Conservation (phyloP, 1,140 invertebrate genomes). For the Orius laevigatus region DNA sequence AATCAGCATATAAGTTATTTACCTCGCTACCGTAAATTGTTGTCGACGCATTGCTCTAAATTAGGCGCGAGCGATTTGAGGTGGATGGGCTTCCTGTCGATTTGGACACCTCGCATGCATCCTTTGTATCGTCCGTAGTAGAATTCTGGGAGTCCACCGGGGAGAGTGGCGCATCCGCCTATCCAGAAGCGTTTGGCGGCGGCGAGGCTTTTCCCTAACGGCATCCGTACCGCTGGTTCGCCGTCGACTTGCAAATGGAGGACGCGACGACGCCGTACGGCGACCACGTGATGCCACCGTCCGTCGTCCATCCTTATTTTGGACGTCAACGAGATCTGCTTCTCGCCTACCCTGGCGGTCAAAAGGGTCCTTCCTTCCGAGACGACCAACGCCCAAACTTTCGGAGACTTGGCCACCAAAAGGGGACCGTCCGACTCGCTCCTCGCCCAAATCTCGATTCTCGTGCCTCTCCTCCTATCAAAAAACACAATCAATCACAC, state of each 20-base stretch:
- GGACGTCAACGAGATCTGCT: slow-evolving; percentile 5
- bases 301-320: slow-evolving; percentile 41
- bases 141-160: slow-evolving; percentile 12
- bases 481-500: not conserved
- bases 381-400: slow-evolving; percentile 1
- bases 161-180: slow-evolving; percentile 16
- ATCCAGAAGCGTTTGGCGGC: slow-evolving; percentile 62
- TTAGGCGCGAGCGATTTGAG: not conserved
- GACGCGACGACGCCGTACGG: slow-evolving; percentile 45
- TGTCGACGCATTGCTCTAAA: slow-evolving; percentile 1
- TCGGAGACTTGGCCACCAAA: not conserved
- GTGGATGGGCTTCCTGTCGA: slow-evolving; percentile 14
- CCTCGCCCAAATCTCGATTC: slow-evolving; percentile 15
- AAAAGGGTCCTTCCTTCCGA: slow-evolving; percentile 2
- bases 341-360: not conserved
- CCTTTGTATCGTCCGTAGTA: slow-evolving; percentile 16
- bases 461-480: slow-evolving; percentile 29
- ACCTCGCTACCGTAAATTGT: slow-evolving; percentile 3
- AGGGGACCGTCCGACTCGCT: not conserved
- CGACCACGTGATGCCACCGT: slow-evolving; percentile 50
- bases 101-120: slow-evolving; percentile 13
- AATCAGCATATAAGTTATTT: not conserved
- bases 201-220: slow-evolving; percentile 42
- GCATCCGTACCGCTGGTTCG: slow-evolving; percentile 38
- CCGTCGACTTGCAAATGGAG: slow-evolving; percentile 53